Evolutionary conservation across 2,888 invertebrate genomes (phyloP).

Genomic region (Oligia latruncula): DNA sequence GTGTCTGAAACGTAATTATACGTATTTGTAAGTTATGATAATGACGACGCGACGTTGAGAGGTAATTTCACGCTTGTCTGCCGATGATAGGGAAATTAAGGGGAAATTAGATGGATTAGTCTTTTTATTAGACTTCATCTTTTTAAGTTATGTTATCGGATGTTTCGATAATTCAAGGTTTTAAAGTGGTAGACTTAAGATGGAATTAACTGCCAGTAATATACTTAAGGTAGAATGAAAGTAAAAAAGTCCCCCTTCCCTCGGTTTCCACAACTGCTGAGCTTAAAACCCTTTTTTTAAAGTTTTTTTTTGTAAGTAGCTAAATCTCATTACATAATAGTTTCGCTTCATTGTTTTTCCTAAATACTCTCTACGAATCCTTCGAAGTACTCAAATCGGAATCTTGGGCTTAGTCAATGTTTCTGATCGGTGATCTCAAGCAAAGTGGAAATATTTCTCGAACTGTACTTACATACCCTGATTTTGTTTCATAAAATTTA

Average conservation of each 20-base stretch:
- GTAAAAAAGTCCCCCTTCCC: not conserved
- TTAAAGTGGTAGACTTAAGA: not conserved
- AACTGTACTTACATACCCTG: not conserved
- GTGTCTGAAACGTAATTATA: conserved; percentile 50
- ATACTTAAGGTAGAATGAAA: not conserved
- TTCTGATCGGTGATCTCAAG: not conserved
- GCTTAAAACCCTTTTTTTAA: not conserved
- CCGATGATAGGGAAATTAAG: conserved; percentile 49
- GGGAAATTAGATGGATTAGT: conserved; percentile 51
- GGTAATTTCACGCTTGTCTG: conserved; percentile 57
- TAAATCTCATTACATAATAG: not conserved
- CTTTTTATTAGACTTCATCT: conserved; percentile 19
- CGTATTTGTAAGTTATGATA: conserved; percentile 42
- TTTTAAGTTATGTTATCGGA: conserved; percentile 36
- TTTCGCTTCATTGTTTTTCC: not conserved
- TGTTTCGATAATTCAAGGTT: not conserved
- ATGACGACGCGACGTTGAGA: conserved; percentile 48
- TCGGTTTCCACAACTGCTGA: not conserved
- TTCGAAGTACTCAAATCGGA: not conserved
- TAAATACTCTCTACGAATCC: not conserved
- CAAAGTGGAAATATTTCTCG: not conserved
- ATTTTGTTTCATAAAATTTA: not conserved
- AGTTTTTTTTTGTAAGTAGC: no score
- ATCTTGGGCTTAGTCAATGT: not conserved
- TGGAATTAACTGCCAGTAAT: not conserved